Evolutionary conservation across 2,113 vertebrate genomes (phyloP), one percentile per base, ranked within the genome.

Genomic region (Cinclus cinclus): DNA sequence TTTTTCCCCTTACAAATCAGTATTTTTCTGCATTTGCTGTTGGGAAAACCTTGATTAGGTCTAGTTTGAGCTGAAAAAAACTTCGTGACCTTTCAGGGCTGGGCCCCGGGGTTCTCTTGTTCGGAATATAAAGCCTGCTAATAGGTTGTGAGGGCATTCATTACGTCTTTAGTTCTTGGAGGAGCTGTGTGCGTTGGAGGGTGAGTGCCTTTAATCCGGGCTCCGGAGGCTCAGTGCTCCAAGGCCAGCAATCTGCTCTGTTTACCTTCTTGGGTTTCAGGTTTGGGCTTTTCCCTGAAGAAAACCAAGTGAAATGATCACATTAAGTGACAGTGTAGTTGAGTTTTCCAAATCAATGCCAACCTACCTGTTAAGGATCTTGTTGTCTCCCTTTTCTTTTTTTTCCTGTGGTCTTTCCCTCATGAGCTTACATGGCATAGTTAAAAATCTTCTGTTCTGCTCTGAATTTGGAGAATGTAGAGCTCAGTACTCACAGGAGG

Each of bases 101-200:
- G 96, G 87, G 56, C 84, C 94, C 89, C 4, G 2, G 92, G 74
- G 50, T 44, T 92, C 68, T 59, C 92, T 74, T 90, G 39, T 92
- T 96, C 64, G 42, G 59, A 95, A 94, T 82, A 95, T 58, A 89
- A 90, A 96, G 89, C 60, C 75, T 71, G 77, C 78, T 97, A 97
- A 96, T 96, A 95, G 81, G 68, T 96, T 97, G 92, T 71, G 74
- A 97, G 97, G 90, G 83, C 84, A 90, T 95, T 97, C 16, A 70
- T 97, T 96, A 53, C 76, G 64, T 93, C 93, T 84, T 94, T n/a
- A 42, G 91, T 85, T 97, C 70, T 92, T 95, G 88, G 50, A 88
- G 92, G 47, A 97, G 17, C 11, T 94, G 93, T 65, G 90, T 90
- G 87, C 88, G 70, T 94, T 89, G 87, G 85, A 95, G 77, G 58